phyloP scores from a whole-genome alignment of 2,797 vertebrate species.

The Crocodylus rhombifer region DNA sequence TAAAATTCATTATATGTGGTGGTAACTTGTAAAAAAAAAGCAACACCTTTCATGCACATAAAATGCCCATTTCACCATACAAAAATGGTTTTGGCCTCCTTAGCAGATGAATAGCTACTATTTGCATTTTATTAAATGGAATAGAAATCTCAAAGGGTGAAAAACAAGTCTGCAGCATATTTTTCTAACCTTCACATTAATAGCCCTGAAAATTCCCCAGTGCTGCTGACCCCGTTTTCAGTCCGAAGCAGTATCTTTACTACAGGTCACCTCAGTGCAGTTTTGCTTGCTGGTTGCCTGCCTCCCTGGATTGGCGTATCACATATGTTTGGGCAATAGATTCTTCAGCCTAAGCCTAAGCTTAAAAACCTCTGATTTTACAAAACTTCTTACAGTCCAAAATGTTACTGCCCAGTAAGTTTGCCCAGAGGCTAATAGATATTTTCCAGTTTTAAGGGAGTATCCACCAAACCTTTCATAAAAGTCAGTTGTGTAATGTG shows the following conservation, averaged over 20 bases:
- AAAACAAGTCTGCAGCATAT: fast-evolving
- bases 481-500: too few relatives aligned
- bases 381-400: not conserved
- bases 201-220: not conserved
- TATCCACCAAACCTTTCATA: too few relatives aligned
- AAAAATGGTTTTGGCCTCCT: not conserved
- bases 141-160: too few relatives aligned
- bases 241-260: fast-evolving
- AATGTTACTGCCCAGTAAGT: not conserved
- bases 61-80: not conserved
- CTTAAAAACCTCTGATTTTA: fast-evolving
- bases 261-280: not conserved
- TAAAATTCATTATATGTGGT: conserved; percentile 74
- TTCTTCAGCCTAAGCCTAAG: not conserved
- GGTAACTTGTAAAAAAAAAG: not conserved
- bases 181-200: not conserved
- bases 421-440: not conserved
- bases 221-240: not conserved
- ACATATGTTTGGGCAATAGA: not conserved
- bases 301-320: not conserved
- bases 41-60: not conserved
- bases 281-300: not conserved
- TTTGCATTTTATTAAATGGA: not conserved
- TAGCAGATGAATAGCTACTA: fast-evolving
- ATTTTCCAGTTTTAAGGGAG: not conserved